Conservation (phyloP, 1,140 invertebrate species). For the Drosophila teissieri region DNA sequence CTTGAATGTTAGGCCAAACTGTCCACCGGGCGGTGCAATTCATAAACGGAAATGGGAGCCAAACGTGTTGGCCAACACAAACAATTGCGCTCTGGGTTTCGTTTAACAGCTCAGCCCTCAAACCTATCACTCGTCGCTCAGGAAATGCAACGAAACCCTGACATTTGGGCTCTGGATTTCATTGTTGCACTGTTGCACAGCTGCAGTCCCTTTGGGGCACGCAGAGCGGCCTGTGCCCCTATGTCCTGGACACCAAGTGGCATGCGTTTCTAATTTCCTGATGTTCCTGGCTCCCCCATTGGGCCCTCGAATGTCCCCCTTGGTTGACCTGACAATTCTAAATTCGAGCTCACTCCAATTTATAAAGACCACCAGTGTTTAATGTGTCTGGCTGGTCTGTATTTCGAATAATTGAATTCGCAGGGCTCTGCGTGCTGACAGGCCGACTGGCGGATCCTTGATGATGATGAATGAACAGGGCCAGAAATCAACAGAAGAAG, state of each 20-base stretch:
- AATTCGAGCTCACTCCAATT: constrained; percentile 60
- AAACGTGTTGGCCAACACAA: constrained; percentile 68
- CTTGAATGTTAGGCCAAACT: constrained; percentile 6
- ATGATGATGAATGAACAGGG: constrained; percentile 25
- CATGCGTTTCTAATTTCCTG: constrained; percentile 79
- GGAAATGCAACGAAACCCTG: constrained; percentile 49
- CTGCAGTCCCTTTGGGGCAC: neutral
- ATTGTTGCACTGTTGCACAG: constrained; percentile 16
- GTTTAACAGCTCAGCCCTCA: constrained; percentile 37
- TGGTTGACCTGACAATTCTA: constrained; percentile 43
- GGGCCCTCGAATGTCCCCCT: neutral
- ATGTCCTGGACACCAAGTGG: constrained; percentile 47
- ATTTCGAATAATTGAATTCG: constrained; percentile 78
- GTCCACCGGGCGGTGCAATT: constrained; percentile 37
- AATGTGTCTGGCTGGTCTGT: constrained; percentile 38
- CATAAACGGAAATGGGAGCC: constrained; percentile 70
- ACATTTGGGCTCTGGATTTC: constrained; percentile 36
- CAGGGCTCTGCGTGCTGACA: constrained; percentile 40
- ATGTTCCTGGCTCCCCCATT: too few species aligned
- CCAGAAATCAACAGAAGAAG: neutral
- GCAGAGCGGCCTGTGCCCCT: too few species aligned
- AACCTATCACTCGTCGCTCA: neutral
- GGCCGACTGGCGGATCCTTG: constrained; percentile 23
- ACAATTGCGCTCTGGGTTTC: constrained; percentile 53
- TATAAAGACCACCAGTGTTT: constrained; percentile 63